phyloP scores from a whole-genome alignment of 2,797 vertebrate genomes.

The Thaleichthys pacificus region DNA sequence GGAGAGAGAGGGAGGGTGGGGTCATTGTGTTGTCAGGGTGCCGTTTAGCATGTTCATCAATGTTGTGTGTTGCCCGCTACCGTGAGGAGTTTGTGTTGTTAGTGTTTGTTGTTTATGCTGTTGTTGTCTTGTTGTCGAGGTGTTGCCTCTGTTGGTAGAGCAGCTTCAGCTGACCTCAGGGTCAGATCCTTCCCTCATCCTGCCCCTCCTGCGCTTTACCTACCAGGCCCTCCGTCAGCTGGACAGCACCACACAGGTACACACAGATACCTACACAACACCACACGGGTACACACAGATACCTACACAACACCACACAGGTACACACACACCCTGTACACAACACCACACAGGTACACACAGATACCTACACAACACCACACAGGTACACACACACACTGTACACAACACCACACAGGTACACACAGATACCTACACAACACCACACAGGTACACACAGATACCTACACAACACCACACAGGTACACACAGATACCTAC shows the following conservation, averaged over 20 bases:
- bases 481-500: background rate
- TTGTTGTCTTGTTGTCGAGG: conserved; percentile 60
- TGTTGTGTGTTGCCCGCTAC: background rate
- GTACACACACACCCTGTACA: background rate
- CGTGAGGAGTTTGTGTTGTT: background rate
- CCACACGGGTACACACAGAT: conserved; percentile 12
- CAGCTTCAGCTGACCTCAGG: conserved; percentile 79
- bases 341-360: background rate
- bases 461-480: conserved; percentile 24
- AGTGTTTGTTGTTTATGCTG: conserved; percentile 1
- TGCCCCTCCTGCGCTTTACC: conserved; percentile 79
- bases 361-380: background rate
- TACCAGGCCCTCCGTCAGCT: conserved; percentile 76
- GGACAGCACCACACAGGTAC: conserved; percentile 6
- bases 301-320: background rate
- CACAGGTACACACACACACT: background rate
- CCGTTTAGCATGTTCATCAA: too few relatives aligned
- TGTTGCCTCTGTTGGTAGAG: conserved; percentile 80
- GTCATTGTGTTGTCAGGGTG: too few relatives aligned
- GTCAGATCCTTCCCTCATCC: conserved; percentile 71
- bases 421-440: background rate
- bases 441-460: background rate
- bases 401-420: background rate
- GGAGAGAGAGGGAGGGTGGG: background rate
- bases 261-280: background rate